Base-by-base conservation (phyloP, 2,797 vertebrate species). In the Oryzias sinensis region DNA sequence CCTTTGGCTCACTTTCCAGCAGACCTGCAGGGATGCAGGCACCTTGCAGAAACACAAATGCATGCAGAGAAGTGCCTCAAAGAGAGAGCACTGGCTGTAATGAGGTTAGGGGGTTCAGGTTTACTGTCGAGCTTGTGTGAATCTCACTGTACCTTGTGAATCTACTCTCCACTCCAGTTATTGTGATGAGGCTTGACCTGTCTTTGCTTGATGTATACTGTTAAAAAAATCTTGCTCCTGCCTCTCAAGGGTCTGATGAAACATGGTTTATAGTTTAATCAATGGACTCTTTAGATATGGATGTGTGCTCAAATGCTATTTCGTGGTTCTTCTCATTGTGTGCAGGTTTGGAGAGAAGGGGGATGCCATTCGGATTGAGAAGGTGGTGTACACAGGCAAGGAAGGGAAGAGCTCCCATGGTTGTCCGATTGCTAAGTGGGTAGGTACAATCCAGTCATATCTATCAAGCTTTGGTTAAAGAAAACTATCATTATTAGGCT, bases 341-440 rank as follows among this genome's bases (percentile, higher is more conserved):
- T 79, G 48, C 80, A 99, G 97, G 87, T 98, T 92, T 6, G 96
- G 96, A 8, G 92, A 97, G 83, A 98, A 95, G 80, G 97, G 97
- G 14, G 93, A 96, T 2, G 96, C 97, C 67, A 65, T 99, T 83
- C 92, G 97, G 51, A 95, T 99, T 5, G 97, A 99, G 84, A 99
- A 95, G 89, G 96, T 97, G 77, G 82, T 97, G 74, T 99, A 94
- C 87, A 99, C 97, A 0, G 97, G 97, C 49, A 94, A 89, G 83
- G 97, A 98, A 64, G 97, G 97, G 18, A 98, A 98, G 89, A 99
- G 97, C 88, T 96, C 97, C 14, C 93, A 92, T 5, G 97, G 97
- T 79, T 99, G 97, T 79, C 97, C 97, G 49, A 99, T 99, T 15
- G 97, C 97, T 56, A 99, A 99, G 88, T 99, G 97, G 97, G 97